These are phyloP conservation scores for Serripes groenlandicus DNA, from an alignment of 2,888 invertebrate species.

Conservation along the genomic window DNA sequence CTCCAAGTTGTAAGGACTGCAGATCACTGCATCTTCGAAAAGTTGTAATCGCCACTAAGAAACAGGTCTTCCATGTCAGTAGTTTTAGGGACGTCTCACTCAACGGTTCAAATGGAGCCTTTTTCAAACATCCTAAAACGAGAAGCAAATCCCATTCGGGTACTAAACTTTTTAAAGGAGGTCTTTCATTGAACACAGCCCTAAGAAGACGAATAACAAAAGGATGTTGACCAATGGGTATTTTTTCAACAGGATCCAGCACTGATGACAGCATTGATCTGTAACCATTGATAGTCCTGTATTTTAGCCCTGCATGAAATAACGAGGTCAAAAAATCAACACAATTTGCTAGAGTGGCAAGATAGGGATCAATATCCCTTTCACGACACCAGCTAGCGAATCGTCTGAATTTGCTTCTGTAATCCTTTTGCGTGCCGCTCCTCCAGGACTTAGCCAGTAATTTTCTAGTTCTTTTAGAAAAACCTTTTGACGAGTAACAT, in stretches of 20 bases:
- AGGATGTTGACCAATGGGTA: slow-evolving; percentile 44
- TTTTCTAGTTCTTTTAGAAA: slow-evolving; percentile 32
- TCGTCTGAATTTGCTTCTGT: slow-evolving; percentile 33
- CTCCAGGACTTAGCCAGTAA: slow-evolving; percentile 37
- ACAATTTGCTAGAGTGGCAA: slow-evolving; percentile 31
- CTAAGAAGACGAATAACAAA: slow-evolving; percentile 27
- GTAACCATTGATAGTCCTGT: slow-evolving; percentile 30
- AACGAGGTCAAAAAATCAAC: slow-evolving; percentile 22
- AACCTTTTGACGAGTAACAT: slow-evolving; percentile 28
- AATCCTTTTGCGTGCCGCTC: slow-evolving; percentile 29
- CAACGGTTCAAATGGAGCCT: slow-evolving; percentile 33
- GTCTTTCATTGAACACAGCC: slow-evolving; percentile 50
- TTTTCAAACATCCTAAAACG: slow-evolving; percentile 39
- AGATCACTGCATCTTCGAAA: slow-evolving; percentile 45
- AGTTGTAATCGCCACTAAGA: slow-evolving; percentile 39
- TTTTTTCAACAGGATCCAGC: slow-evolving; percentile 15
- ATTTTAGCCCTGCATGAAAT: slow-evolving; percentile 22
- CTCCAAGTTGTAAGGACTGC: slow-evolving; percentile 31
- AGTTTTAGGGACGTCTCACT: slow-evolving; percentile 28
- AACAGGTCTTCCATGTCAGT: slow-evolving; percentile 36
- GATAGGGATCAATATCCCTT: slow-evolving; percentile 46
- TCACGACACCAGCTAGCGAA: slow-evolving; percentile 54
- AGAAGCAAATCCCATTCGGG: slow-evolving; percentile 51
- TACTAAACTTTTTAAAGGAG: slow-evolving; percentile 31
- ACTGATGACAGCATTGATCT: slow-evolving; percentile 35